These are phyloP conservation scores for Idaea dimidiata DNA, from an alignment of 2,888 invertebrate species.

Conservation along the genomic window DNA sequence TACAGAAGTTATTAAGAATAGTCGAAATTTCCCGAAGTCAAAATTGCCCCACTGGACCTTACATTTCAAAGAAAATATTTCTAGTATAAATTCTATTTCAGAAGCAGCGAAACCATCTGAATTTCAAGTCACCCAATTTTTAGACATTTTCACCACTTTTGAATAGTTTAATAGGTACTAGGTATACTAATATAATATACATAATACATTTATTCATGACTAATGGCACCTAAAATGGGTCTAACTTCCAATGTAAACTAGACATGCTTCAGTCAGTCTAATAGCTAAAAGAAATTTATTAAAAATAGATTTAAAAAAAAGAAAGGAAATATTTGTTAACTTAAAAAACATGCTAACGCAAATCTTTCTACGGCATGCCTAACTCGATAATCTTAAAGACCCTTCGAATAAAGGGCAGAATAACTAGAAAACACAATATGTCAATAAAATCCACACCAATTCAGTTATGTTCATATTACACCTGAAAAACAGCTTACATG, in stretches of 20 bases:
- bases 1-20: too few relatives aligned
- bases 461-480: background rate
- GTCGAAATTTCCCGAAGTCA: too few relatives aligned
- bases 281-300: background rate
- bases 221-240: conserved; percentile 26
- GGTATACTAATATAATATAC: conserved; percentile 9
- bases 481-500: background rate
- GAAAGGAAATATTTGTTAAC: conserved; percentile 19
- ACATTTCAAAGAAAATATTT: too few relatives aligned
- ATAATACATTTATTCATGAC: conserved; percentile 13
- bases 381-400: background rate
- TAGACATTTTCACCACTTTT: background rate
- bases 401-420: background rate
- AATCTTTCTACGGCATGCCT: background rate
- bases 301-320: conserved; percentile 5
- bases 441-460: background rate
- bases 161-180: background rate
- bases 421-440: background rate
- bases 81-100: background rate
- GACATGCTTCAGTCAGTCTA: conserved; percentile 71
- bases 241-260: conserved; percentile 36
- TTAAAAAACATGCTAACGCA: conserved; percentile 40
- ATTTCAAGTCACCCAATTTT: background rate
- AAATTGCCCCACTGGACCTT: too few relatives aligned
- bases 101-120: background rate